A percentile compares a stretch with the other conserved stretches of the same genome.
Conservation (phyloP, 2,113 vertebrate species). For the Charina bottae region DNA sequence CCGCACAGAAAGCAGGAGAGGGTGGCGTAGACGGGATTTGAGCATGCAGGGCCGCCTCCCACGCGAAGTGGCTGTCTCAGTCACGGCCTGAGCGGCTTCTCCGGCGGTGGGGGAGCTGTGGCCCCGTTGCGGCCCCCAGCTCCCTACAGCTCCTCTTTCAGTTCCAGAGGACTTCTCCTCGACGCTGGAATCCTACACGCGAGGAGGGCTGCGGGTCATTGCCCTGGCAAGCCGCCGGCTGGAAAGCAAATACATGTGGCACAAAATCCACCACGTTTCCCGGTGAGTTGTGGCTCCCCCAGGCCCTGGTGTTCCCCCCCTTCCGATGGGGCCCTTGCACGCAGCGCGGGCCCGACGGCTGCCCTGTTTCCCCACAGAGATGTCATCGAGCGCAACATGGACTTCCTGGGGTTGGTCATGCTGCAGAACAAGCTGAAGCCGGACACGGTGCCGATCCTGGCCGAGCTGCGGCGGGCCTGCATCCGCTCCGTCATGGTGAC, state of each 20-base stretch:
- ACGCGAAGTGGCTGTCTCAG: neutral
- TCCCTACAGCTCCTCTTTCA: neutral
- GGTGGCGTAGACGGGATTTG: too few species aligned
- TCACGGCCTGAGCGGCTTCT: neutral
- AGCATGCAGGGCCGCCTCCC: too few species aligned
- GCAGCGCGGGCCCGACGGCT: neutral
- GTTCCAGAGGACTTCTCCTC: conserved; percentile 49
- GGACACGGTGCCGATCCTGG: conserved; percentile 39
- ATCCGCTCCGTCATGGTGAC: conserved; percentile 60
- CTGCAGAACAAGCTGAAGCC: conserved; percentile 61
- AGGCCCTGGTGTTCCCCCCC: neutral
- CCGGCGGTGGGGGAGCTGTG: neutral
- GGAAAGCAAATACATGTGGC: conserved; percentile 49
- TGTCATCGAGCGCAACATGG: conserved; percentile 44
- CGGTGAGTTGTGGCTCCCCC: neutral
- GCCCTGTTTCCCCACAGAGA: conserved; percentile 8
- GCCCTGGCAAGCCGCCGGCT: conserved; percentile 46
- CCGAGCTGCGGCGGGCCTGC: conserved; percentile 32
- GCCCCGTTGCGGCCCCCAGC: neutral
- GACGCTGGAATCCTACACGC: conserved; percentile 48
- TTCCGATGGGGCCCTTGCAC: neutral
- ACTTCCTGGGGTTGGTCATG: conserved; percentile 52
- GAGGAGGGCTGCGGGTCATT: conserved; percentile 50
- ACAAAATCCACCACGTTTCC: conserved; percentile 37
- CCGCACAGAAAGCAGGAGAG: neutral